Conservation (phyloP, 2,113 vertebrate genomes). For the Eclectus roratus region DNA sequence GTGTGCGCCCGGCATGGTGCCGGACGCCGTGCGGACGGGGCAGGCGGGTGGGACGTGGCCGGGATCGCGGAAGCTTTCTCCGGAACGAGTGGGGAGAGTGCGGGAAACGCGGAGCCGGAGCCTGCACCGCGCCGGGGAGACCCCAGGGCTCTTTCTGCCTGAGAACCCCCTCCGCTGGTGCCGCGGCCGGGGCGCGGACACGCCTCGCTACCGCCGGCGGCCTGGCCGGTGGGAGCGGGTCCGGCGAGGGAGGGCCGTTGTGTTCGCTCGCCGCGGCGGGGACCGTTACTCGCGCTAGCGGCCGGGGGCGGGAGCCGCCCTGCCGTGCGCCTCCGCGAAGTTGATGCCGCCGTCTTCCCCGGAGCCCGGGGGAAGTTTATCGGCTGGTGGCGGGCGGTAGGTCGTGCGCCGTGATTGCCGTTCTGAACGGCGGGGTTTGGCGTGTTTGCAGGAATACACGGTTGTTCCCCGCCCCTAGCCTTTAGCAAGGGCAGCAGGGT, state of each 20-base stretch:
- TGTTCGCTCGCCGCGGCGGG: not conserved
- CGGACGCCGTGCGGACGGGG: not conserved
- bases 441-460: not conserved
- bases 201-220: not conserved
- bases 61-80: not conserved
- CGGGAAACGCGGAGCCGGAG: not conserved
- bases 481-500: not conserved
- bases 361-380: not conserved
- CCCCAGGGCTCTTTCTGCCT: fast-evolving
- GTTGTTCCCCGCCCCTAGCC: not conserved
- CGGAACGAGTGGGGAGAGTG: not conserved
- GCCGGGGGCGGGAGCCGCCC: not conserved
- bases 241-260: not conserved
- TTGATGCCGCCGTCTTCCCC: not conserved
- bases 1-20: not conserved
- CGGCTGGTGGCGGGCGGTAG: not conserved
- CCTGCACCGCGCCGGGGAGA: not conserved
- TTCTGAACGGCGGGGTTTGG: not conserved
- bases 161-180: not conserved
- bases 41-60: not conserved
- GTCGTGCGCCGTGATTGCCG: not conserved
- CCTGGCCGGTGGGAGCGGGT: too few relatives aligned
- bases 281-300: not conserved
- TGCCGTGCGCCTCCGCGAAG: not conserved
- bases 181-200: not conserved